These are phyloP conservation scores for Oxyteleia sp. DNA, from an alignment of 2,888 invertebrate genomes.

Conservation along the genomic window DNA sequence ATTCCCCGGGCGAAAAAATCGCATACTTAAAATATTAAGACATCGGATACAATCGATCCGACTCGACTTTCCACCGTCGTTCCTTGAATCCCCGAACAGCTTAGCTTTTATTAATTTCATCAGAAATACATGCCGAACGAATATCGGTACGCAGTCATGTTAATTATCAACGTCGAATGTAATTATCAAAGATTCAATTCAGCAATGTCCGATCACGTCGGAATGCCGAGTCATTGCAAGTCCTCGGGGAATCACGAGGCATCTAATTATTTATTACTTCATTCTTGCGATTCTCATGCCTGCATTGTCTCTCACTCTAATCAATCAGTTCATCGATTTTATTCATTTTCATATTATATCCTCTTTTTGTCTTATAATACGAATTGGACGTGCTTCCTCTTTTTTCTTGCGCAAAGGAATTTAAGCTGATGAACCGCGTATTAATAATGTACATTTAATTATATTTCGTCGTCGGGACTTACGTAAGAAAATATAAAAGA, in stretches of 20 bases:
- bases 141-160: slow-evolving; percentile 72
- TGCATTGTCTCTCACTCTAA: slow-evolving; percentile 52
- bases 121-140: slow-evolving; percentile 79
- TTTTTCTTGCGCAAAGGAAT: slow-evolving; percentile 7
- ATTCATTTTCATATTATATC: slow-evolving; percentile 47
- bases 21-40: slow-evolving; percentile 18
- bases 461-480: slow-evolving; percentile 34
- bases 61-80: slow-evolving; percentile 19
- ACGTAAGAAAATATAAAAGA: slow-evolving; percentile 38
- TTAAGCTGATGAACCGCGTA: slow-evolving; percentile 26
- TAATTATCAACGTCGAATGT: slow-evolving; percentile 76
- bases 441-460: slow-evolving; percentile 65
- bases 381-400: background rate
- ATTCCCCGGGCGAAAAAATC: slow-evolving; percentile 20
- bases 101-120: slow-evolving; percentile 85
- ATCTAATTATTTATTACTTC: slow-evolving; percentile 79
- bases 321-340: slow-evolving; percentile 72
- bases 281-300: slow-evolving; percentile 53
- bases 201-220: slow-evolving; percentile 79
- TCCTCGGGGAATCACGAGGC: slow-evolving; percentile 73
- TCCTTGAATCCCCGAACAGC: slow-evolving; percentile 76
- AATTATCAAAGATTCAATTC: slow-evolving; percentile 80
- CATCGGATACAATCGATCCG: slow-evolving; percentile 49
- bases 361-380: slow-evolving; percentile 43
- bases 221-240: slow-evolving; percentile 70